Base-by-base conservation (phyloP, 2,113 vertebrate genomes). In the Dendropsophus ebraccatus region DNA sequence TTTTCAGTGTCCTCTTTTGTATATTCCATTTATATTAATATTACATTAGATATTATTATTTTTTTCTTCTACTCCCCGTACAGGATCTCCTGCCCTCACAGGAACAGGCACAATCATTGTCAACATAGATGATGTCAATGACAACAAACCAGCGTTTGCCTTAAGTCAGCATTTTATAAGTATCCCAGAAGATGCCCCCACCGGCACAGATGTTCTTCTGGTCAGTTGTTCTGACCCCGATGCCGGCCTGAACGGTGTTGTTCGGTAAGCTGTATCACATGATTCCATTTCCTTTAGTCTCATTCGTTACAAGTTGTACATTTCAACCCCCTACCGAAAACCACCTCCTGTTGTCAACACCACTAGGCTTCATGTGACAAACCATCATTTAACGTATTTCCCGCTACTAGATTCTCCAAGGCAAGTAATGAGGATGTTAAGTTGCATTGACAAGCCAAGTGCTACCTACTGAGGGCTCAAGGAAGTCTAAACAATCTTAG, bases 211-310 rank as follows among this genome's bases (percentile, higher is more conserved):
- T 32, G 96, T 99, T 83, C 91, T 99, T 32, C 88, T 99, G 25
- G 97, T 99, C 45, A 98, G 96, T 81, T 95, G 96, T 84, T 97
- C 97, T 0, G 98, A 99, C 14, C 92, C 95, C 4, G 98, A 99
- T 23, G 91, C 96, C 35, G 96, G 96, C 12, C 52, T 93, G 83
- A 99, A 99, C 17, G 96, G 97, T 0, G 93, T 98, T n/a, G 93
- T 99, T 89, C 98, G 98, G 98, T 99, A 94, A 72, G 90, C 85
- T 35, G 11, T 41, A 32, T 84, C 58, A 60, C 28, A 30, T 62
- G 52, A 56, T 49, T 76, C 76, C n/a, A 65, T 50, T 60, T 28
- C 80, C 25, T 25, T 37, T 60, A 60, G 52, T 32, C 25, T 80
- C 2, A 73, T 60, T 56, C 32, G 19, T 81, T 86, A 79, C 72